Evolutionary conservation across 2,113 vertebrate genomes (phyloP), one percentile per base, ranked within the genome.

Genomic region (Pachyramphus minor): DNA sequence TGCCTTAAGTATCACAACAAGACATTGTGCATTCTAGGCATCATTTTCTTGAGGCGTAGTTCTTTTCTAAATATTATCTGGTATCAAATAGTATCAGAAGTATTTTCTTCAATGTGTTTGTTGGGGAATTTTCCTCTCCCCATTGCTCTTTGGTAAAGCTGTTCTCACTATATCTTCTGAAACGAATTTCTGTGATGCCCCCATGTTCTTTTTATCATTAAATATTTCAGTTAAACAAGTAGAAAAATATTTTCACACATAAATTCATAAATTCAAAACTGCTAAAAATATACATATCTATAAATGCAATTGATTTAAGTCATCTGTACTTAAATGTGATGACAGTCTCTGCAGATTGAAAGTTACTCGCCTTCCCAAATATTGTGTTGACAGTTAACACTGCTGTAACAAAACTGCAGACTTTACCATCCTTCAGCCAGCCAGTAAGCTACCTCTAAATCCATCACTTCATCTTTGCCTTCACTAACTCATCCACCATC

Each of bases 1-100:
- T 68, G 97, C 95, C 95, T 97, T 97, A 96, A 98, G 97, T 97
- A 97, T 97, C 93, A 93, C 41, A 80, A 91, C 37, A 81, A 75
- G 88, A 96, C 45, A 79, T 56, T 67, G 89, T 39, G 69, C 60
- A 58, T 95, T 90, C 83, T 47, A 73, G 33, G 39, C 84, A 83
- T 92, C 49, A 93, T 96, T 97, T 98, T 87, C 83, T 89, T 67
- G 37, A 94, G 41, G 79, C 66, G 66, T 22, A 90, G 91, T 90
- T 91, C 9, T 93, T 88, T 89, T 90, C 68, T 86, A 71, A 93
- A 90, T 94, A 89, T 60, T 88, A 96, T 86, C 84, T 74, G 93
- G 47, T 93, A 92, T 30, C 73, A 97, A 84, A 89, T 93, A 64
- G 45, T 92, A 96, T 92, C 91, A 94, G 62, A 94, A 95, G 82